These are phyloP conservation scores for Protobothrops mucrosquamatus DNA, from an alignment of 2,113 vertebrate genomes.

Conservation along the genomic window DNA sequence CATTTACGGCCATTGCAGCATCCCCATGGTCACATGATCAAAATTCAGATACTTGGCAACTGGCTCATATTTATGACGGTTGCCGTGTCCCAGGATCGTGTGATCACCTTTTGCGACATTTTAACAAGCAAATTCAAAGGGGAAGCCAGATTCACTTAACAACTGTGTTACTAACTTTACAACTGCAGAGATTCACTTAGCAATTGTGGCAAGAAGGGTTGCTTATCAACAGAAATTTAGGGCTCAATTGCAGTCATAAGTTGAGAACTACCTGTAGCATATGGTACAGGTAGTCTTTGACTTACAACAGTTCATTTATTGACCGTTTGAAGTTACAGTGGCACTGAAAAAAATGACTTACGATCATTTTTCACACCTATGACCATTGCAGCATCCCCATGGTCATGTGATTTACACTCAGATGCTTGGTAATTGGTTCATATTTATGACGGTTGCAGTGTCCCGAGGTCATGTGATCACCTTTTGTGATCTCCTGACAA, in stretches of 20 bases:
- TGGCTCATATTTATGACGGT: background rate
- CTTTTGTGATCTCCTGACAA: background rate
- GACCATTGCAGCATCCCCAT: background rate
- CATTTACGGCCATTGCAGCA: background rate
- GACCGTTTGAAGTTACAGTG: background rate
- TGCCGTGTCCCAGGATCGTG: background rate
- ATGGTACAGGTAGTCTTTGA: background rate
- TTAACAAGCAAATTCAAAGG: background rate
- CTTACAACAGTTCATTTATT: background rate
- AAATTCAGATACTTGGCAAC: background rate
- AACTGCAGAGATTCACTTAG: background rate
- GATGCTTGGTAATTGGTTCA: background rate
- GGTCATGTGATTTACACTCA: background rate
- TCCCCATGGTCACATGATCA: background rate
- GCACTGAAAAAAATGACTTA: background rate
- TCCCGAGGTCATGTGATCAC: background rate
- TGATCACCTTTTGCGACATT: background rate
- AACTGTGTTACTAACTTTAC: background rate
- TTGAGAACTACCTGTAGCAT: too few relatives aligned
- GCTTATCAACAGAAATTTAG: too few relatives aligned
- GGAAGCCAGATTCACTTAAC: background rate
- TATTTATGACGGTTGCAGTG: background rate
- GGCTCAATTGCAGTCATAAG: too few relatives aligned
- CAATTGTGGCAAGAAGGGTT: too few relatives aligned
- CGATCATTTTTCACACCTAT: background rate